A percentile compares a stretch with the other conserved stretches of the same genome.
Conservation (phyloP, 1,140 invertebrate genomes). For the Cotesia typhae region DNA sequence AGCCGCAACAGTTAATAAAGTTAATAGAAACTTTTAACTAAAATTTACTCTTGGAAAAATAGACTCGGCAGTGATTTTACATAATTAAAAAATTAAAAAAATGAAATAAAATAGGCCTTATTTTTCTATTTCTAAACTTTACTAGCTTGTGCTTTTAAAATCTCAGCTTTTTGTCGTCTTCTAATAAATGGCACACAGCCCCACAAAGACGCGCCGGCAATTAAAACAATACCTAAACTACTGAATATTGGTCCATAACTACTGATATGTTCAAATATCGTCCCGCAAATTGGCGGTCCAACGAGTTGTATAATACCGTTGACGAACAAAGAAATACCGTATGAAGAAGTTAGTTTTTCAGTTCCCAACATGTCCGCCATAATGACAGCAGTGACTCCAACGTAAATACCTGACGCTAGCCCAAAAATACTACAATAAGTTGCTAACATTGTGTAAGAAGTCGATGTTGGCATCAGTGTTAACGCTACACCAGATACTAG, state of each 20-base stretch:
- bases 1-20: too few relatives aligned
- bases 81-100: neutral
- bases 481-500: constrained; percentile 79
- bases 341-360: constrained; percentile 83
- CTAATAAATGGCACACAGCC: constrained; percentile 76
- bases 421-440: constrained; percentile 80
- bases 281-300: constrained; percentile 81
- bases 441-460: constrained; percentile 67
- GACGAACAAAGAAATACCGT: constrained; percentile 84
- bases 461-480: constrained; percentile 73
- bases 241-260: constrained; percentile 77
- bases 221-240: constrained; percentile 75
- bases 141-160: constrained; percentile 38
- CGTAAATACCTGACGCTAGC: constrained; percentile 84
- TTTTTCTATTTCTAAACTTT: constrained; percentile 46
- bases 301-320: constrained; percentile 82
- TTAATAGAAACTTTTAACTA: too few relatives aligned
- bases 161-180: constrained; percentile 56
- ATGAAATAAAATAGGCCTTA: neutral
- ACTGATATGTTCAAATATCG: constrained; percentile 71
- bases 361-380: constrained; percentile 86
- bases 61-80: too few relatives aligned
- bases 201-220: constrained; percentile 79
- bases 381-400: constrained; percentile 84
- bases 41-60: too few relatives aligned